Conservation (phyloP, 2,888 invertebrate genomes). For the Galeruca laticollis region DNA sequence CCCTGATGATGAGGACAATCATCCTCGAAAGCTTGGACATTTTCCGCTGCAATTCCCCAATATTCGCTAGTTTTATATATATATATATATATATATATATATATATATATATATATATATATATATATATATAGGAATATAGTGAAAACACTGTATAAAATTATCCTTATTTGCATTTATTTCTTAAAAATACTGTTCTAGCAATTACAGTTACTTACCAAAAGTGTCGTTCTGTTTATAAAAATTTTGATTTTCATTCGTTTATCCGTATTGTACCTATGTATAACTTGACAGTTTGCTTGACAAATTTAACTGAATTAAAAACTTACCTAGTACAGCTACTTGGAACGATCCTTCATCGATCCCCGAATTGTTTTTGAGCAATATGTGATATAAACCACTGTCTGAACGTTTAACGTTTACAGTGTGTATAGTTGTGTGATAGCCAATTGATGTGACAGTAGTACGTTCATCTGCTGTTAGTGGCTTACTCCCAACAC, state of each 20-base stretch:
- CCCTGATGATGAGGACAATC: too few relatives aligned
- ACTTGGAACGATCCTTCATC: constrained; percentile 94
- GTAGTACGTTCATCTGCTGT: constrained; percentile 86
- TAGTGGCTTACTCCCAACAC: constrained; percentile 78
- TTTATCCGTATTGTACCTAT: not conserved
- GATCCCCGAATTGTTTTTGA: constrained; percentile 93
- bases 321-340: constrained; percentile 77
- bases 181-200: too few relatives aligned
- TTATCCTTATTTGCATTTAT: too few relatives aligned
- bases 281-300: not conserved
- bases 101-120: too few relatives aligned
- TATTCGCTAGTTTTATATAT: too few relatives aligned
- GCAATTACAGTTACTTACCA: not conserved
- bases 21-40: too few relatives aligned
- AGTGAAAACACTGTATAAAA: too few relatives aligned
- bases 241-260: not conserved
- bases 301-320: constrained; percentile 16
- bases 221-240: not conserved
- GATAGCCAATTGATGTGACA: constrained; percentile 90
- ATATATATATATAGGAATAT: too few relatives aligned
- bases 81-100: too few relatives aligned
- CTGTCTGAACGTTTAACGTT: constrained; percentile 93
- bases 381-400: constrained; percentile 86
- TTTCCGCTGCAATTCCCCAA: too few relatives aligned
- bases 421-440: constrained; percentile 92